phyloP scores from a whole-genome alignment of 2,113 vertebrate genomes.

The Pelecanus crispus region DNA sequence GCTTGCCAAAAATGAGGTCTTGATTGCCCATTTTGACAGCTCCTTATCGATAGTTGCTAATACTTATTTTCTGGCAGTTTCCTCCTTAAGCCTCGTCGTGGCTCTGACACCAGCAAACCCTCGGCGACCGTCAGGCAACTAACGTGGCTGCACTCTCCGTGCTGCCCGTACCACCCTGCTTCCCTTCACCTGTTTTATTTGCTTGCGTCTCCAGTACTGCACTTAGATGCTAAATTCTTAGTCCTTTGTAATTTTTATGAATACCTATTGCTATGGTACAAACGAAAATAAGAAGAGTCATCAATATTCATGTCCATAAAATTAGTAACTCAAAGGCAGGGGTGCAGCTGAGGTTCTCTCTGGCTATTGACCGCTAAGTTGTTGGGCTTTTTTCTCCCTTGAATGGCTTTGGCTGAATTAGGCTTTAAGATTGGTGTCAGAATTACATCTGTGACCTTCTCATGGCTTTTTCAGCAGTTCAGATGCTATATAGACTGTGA shows the following conservation, averaged over 20 bases:
- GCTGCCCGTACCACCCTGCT: not conserved
- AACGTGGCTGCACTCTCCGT: accelerated
- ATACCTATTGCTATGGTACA: not conserved
- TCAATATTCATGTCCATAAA: not conserved
- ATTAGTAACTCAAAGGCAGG: not conserved
- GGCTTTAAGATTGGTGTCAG: not conserved
- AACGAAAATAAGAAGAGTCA: not conserved
- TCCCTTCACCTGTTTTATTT: not conserved
- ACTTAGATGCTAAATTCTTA: not conserved
- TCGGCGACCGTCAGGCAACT: accelerated
- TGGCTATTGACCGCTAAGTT: not conserved
- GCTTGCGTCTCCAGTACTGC: not conserved
- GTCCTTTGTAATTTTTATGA: not conserved
- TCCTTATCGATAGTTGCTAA: not conserved
- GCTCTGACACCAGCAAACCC: not conserved
- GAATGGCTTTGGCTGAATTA: not conserved
- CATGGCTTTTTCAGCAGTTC: not conserved
- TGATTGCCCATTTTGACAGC: not conserved
- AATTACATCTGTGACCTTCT: not conserved
- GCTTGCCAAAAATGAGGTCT: not conserved
- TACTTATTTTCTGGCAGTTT: not conserved
- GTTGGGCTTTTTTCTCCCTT: not conserved
- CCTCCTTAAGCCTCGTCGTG: accelerated
- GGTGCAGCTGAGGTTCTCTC: not conserved
- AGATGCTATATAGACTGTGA: not conserved